phyloP scores from a whole-genome alignment of 1,140 invertebrate genomes.

The Cecropterus lyciades region DNA sequence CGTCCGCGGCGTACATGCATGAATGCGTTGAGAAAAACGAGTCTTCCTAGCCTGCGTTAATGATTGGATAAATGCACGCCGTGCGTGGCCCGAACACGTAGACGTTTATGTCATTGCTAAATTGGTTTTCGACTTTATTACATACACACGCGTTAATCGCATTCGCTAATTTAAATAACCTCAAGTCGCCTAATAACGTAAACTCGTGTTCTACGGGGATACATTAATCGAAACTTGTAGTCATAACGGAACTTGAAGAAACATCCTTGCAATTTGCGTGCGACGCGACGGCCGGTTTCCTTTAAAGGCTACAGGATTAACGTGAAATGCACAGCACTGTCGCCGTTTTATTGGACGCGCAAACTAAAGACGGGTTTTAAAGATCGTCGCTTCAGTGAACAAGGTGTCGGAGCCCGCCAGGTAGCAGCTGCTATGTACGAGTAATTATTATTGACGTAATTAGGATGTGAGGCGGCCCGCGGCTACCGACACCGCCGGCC shows the following conservation, averaged over 20 bases:
- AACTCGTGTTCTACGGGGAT: too few relatives aligned
- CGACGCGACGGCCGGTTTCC: conserved; percentile 10
- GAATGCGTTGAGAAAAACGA: conserved; percentile 16
- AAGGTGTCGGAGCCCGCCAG: conserved; percentile 60
- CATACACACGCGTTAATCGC: not conserved
- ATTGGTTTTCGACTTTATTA: conserved; percentile 4
- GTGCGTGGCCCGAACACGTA: not conserved
- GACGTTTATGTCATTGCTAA: conserved; percentile 15
- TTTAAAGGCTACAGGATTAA: conserved; percentile 14
- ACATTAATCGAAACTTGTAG: not conserved
- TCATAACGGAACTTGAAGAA: not conserved
- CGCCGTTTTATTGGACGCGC: conserved; percentile 17
- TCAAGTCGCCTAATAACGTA: not conserved
- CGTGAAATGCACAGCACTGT: conserved; percentile 17
- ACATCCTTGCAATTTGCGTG: conserved; percentile 3
- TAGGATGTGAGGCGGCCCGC: conserved; percentile 77
- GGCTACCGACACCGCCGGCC: conserved; percentile 69
- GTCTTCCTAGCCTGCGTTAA: conserved; percentile 4
- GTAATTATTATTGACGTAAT: conserved; percentile 82
- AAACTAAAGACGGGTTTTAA: conserved; percentile 25
- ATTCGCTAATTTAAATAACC: not conserved
- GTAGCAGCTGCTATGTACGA: conserved; percentile 61
- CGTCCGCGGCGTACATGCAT: conserved; percentile 32
- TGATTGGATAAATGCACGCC: conserved; percentile 7
- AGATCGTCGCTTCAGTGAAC: conserved; percentile 42